phyloP scores from a whole-genome alignment of 2,888 invertebrate genomes.

The Hypomecis atomaria region DNA sequence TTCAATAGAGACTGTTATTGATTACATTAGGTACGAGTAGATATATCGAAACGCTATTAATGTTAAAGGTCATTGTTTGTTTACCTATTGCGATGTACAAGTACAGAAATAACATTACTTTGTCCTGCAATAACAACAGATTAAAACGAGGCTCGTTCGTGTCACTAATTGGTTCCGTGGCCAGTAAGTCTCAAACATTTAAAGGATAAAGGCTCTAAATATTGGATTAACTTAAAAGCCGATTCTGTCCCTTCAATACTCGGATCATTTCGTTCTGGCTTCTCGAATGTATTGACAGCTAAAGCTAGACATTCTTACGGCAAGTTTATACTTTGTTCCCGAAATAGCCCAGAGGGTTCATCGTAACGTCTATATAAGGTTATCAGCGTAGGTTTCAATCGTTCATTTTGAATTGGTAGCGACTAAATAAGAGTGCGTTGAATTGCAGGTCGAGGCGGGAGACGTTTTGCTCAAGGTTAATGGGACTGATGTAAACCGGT shows the following conservation, averaged over 20 bases:
- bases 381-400: conserved; percentile 25
- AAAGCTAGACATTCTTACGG: conserved; percentile 14
- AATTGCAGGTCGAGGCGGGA: conserved; percentile 95
- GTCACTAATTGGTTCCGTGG: conserved; percentile 25
- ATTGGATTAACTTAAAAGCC: conserved; percentile 32
- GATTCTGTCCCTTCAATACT: conserved; percentile 11
- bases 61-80: conserved; percentile 43
- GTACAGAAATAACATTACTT: conserved; percentile 27
- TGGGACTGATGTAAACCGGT: conserved; percentile 96
- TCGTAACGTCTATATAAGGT: conserved; percentile 25
- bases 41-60: conserved; percentile 46
- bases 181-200: conserved; percentile 30
- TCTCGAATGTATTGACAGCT: conserved; percentile 8
- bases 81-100: conserved; percentile 28
- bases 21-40: conserved; percentile 35
- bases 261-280: conserved; percentile 10
- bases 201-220: conserved; percentile 33
- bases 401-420: conserved; percentile 47
- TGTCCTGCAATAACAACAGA: conserved; percentile 22
- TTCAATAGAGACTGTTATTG: conserved; percentile 41
- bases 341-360: conserved; percentile 27
- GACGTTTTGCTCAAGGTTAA: conserved; percentile 97
- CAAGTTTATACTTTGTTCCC: conserved; percentile 21
- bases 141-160: conserved; percentile 8
- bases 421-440: conserved; percentile 58